A percentile compares a stretch with the other conserved stretches of the same genome.
These are phyloP conservation scores for Eupithecia subfuscata DNA, from an alignment of 2,888 invertebrate genomes.

Conservation along the genomic window DNA sequence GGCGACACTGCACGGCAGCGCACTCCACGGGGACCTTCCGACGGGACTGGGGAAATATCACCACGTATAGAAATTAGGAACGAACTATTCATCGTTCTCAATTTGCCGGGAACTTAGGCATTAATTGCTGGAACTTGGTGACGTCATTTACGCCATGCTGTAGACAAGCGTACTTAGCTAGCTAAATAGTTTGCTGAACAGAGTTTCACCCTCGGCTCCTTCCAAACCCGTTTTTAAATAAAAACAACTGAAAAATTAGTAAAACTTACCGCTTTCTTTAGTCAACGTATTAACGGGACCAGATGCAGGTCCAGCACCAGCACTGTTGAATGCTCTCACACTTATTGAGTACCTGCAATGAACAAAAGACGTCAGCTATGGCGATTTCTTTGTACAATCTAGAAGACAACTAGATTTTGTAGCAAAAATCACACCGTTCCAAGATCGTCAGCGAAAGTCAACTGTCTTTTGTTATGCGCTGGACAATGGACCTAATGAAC, in stretches of 20 bases:
- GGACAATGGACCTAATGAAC: not conserved
- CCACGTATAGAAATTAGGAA: no score
- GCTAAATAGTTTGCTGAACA: not conserved
- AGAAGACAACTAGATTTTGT: not conserved
- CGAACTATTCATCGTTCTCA: no score
- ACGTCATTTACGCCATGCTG: not conserved
- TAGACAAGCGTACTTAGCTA: not conserved
- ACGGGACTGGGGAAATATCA: not conserved
- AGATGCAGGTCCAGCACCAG: conserved; percentile 92
- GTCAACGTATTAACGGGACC: conserved; percentile 90
- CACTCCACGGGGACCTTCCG: conserved; percentile 89
- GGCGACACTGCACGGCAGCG: conserved; percentile 90
- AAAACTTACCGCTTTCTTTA: conserved; percentile 89
- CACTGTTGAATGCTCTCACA: conserved; percentile 93
- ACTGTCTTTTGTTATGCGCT: not conserved
- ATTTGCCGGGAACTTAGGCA: no score
- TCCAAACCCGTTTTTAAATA: not conserved
- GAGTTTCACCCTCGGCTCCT: not conserved
- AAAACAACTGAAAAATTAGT: not conserved
- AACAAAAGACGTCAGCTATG: not conserved
- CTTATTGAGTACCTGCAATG: conserved; percentile 88
- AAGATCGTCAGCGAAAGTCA: not conserved
- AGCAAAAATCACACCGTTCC: not conserved
- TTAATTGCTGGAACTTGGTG: no score
- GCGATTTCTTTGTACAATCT: not conserved